Conservation (phyloP, 2,888 invertebrate genomes). For the Syrista parreyssii region DNA sequence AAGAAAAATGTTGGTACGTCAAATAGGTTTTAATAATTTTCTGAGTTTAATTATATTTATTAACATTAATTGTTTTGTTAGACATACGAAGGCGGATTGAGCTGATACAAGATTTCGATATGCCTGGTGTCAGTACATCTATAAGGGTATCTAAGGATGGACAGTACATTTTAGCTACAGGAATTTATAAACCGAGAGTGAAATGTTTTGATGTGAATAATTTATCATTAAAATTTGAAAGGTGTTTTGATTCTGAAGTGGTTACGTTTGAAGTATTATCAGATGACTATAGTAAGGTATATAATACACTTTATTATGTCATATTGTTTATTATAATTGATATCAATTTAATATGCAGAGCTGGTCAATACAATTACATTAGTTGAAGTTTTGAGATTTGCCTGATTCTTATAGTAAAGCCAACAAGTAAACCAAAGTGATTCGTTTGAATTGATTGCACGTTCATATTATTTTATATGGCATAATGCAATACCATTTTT, state of each 20-base stretch:
- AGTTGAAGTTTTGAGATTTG: background rate
- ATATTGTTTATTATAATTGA: background rate
- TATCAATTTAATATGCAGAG: background rate
- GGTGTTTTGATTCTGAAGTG: constrained; percentile 97
- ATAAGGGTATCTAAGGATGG: constrained; percentile 90
- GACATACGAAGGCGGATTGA: constrained; percentile 92
- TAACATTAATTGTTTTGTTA: constrained; percentile 42
- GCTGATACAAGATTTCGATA: constrained; percentile 98
- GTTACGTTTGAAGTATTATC: constrained; percentile 92
- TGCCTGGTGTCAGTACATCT: constrained; percentile 93
- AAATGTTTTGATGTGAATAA: constrained; percentile 97
- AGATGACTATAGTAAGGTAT: constrained; percentile 95
- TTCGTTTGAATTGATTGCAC: background rate
- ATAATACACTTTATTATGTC: constrained; percentile 32
- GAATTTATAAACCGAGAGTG: constrained; percentile 95
- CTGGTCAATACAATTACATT: background rate
- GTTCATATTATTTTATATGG: background rate
- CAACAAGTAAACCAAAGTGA: background rate
- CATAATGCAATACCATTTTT: constrained; percentile 25
- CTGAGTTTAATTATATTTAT: constrained; percentile 16
- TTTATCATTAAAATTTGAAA: constrained; percentile 96
- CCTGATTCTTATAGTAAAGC: background rate
- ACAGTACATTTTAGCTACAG: constrained; percentile 91
- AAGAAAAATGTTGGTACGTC: constrained; percentile 83
- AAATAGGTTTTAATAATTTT: background rate